Percentiles rank a stretch among this genome's conserved stretches.
Evolutionary conservation across 2,888 invertebrate genomes (phyloP).

Genomic region (Platerodrilus igneus): DNA sequence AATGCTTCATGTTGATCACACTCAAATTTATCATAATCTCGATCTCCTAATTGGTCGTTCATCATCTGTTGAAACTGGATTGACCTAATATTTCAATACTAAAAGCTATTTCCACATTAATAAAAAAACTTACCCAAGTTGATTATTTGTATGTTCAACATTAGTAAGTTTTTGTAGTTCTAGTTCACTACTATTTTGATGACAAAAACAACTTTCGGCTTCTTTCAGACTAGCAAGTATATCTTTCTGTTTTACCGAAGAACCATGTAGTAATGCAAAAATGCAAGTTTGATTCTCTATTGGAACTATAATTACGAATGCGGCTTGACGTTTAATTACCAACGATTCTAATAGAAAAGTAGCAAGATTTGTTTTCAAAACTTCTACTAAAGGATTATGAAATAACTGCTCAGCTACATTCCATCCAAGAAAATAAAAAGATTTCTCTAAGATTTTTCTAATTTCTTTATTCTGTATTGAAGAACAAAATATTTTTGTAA

Average conservation of each 20-base stretch:
- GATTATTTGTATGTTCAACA: constrained; percentile 22
- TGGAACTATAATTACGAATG: constrained; percentile 32
- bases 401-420: constrained; percentile 32
- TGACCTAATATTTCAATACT: constrained; percentile 32
- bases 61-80: constrained; percentile 52
- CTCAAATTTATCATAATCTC: constrained; percentile 54
- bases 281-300: constrained; percentile 25
- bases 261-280: constrained; percentile 22
- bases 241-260: constrained; percentile 25
- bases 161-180: constrained; percentile 21
- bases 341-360: constrained; percentile 21
- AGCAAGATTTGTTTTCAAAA: constrained; percentile 24
- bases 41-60: constrained; percentile 54
- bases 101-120: neutral
- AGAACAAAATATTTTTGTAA: constrained; percentile 33
- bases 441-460: constrained; percentile 26
- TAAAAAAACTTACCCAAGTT: constrained; percentile 24
- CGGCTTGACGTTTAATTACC: constrained; percentile 24
- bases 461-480: constrained; percentile 29
- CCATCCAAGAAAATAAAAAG: constrained; percentile 38
- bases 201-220: constrained; percentile 22
- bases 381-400: constrained; percentile 31
- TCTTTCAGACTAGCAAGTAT: constrained; percentile 27
- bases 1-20: constrained; percentile 50
- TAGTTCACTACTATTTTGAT: constrained; percentile 26